Evolutionary conservation across 2,113 vertebrate genomes (phyloP), one percentile per base, ranked within the genome.

Genomic region (Turdus rufiventris): DNA sequence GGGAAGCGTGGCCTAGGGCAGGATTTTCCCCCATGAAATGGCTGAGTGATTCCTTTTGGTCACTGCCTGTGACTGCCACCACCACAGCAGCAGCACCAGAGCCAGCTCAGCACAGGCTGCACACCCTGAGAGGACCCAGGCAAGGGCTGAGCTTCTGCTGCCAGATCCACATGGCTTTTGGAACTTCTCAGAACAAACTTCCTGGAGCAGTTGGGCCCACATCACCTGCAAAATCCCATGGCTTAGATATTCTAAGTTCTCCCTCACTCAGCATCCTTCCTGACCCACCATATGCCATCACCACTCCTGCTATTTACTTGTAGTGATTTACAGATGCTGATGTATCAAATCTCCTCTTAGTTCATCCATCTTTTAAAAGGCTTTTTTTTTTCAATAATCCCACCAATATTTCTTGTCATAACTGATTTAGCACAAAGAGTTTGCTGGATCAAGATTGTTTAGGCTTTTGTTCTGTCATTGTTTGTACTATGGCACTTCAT

Each of bases 141-240:
- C 48, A 29, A 40, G 38, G 42, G 48, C 67, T 42, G 43, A 73
- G 76, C 72, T 85, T 65, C 2, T 16, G 17, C 60, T 47, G 60
- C 21, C 38, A 12, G 13, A 20, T 19, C 38, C 42, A 8, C 0
- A 0, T 1, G 3, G 57, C 71, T 65, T 61, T 38, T 57, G 19
- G 31, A 72, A 67, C 80, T 80, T 45, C 62, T 89, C 65, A 71
- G 89, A 82, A 82, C 78, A 61, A 5, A 2, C 0, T 47, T 28
- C 43, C 51, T 28, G 54, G 29, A 70, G 61, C 51, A 57, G 0
- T 4, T 4, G 2, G 13, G 71, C 33, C 71, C 61, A 81, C 5
- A 12, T 8, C 48, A 56, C 33, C 73, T 71, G 40, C 45, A 60
- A 48, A 80, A 38, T 15, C 33, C 57, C 13, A 9, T 3, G 7